phyloP scores from a whole-genome alignment of 1,140 invertebrate species.

The Belonocnema kinseyi region DNA sequence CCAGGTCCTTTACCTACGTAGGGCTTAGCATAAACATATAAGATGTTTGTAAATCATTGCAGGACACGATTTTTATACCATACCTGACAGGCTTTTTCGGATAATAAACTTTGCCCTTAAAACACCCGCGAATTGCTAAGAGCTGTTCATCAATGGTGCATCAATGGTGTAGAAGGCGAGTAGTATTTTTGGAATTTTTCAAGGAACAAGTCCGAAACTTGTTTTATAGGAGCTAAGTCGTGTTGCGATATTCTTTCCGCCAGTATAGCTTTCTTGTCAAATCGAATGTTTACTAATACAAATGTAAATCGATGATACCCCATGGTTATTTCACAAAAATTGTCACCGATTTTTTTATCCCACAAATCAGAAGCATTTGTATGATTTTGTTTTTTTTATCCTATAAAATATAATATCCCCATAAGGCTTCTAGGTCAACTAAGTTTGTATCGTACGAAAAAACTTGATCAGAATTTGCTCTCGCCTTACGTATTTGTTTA shows the following conservation, averaged over 20 bases:
- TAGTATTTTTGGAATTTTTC: slow-evolving; percentile 38
- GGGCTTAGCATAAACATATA: slow-evolving; percentile 41
- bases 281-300: slow-evolving; percentile 62
- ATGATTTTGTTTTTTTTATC: slow-evolving; percentile 32
- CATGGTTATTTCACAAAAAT: slow-evolving; percentile 59
- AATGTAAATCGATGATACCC: slow-evolving; percentile 61
- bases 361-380: slow-evolving; percentile 34
- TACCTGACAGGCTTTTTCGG: slow-evolving; percentile 42
- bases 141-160: slow-evolving; percentile 65
- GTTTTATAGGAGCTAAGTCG: too few relatives aligned
- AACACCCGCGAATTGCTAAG: slow-evolving; percentile 59
- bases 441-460: neutral
- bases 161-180: slow-evolving; percentile 31
- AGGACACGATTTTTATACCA: slow-evolving; percentile 38
- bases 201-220: slow-evolving; percentile 61
- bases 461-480: neutral
- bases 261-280: slow-evolving; percentile 60
- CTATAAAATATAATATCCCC: slow-evolving; percentile 42
- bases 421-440: slow-evolving; percentile 31
- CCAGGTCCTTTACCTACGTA: slow-evolving; percentile 33
- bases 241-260: too few relatives aligned
- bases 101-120: slow-evolving; percentile 62
- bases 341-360: slow-evolving; percentile 24
- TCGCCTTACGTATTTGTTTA: neutral
- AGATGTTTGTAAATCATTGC: slow-evolving; percentile 36